Percentiles rank a stretch among this genome's conserved stretches.
Conservation (phyloP, 2,113 vertebrate species). For the Chrysemys picta region DNA sequence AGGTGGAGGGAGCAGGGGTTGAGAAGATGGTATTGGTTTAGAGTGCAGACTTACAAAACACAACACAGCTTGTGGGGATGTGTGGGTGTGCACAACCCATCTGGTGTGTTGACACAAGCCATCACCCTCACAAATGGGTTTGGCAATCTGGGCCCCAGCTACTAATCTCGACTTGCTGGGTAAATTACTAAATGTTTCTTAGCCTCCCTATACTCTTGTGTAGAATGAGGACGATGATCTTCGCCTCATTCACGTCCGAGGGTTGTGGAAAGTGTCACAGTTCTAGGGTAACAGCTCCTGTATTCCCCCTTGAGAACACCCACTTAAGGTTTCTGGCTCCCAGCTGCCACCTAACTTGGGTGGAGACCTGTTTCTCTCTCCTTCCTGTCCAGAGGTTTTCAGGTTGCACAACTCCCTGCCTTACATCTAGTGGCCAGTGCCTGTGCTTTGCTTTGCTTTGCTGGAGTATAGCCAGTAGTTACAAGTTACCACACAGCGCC, state of each 20-base stretch:
- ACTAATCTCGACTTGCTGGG: neutral
- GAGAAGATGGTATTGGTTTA: neutral
- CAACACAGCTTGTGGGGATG: neutral
- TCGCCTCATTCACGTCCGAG: neutral
- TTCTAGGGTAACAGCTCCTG: neutral
- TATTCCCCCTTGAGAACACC: neutral
- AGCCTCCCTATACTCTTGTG: neutral
- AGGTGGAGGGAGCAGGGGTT: neutral
- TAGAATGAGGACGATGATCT: neutral
- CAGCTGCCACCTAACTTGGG: neutral
- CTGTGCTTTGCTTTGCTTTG: neutral
- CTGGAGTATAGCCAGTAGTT: neutral
- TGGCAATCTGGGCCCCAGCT: neutral
- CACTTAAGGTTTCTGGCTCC: neutral
- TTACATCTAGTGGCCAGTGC: neutral
- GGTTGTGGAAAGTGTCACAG: neutral
- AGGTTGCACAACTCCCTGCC: too few relatives aligned
- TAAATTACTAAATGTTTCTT: fast-evolving
- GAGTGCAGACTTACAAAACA: neutral
- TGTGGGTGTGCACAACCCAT: neutral
- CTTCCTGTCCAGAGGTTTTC: neutral
- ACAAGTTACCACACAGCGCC: neutral
- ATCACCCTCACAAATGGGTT: neutral
- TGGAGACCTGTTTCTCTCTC: neutral
- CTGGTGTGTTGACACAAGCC: neutral